Evolutionary conservation across 2,888 invertebrate genomes (phyloP).

Genomic region (Spodoptera picta): DNA sequence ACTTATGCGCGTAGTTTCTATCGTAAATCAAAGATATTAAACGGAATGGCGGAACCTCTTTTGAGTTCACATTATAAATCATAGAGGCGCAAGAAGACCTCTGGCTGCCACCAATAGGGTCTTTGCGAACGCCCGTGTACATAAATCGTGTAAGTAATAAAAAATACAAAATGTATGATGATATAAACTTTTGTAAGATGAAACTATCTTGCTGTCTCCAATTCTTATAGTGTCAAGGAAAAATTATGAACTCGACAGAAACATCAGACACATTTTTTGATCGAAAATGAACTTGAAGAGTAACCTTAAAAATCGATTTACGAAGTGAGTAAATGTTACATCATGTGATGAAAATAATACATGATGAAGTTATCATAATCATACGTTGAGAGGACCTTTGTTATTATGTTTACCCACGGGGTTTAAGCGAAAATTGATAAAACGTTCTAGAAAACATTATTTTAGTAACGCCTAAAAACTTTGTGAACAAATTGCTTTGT

Average conservation of each 20-base stretch:
- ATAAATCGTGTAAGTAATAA: constrained; percentile 75
- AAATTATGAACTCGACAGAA: constrained; percentile 6
- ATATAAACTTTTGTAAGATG: constrained; percentile 52
- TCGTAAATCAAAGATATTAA: constrained; percentile 89
- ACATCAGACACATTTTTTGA: too few species aligned
- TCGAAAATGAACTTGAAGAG: too few species aligned
- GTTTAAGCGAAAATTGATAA: constrained; percentile 14
- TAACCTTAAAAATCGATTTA: too few species aligned
- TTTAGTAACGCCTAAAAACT: constrained; percentile 28
- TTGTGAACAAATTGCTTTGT: constrained; percentile 5
- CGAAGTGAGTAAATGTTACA: too few species aligned
- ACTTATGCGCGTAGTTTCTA: constrained; percentile 86
- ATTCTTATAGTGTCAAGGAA: constrained; percentile 1
- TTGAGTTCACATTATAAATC: constrained; percentile 88
- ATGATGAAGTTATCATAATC: too few species aligned
- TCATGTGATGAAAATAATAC: too few species aligned
- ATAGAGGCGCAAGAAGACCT: constrained; percentile 82
- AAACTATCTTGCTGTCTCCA: constrained; percentile 26
- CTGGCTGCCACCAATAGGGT: constrained; percentile 81
- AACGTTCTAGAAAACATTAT: constrained; percentile 13
- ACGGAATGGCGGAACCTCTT: constrained; percentile 88
- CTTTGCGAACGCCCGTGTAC: constrained; percentile 77
- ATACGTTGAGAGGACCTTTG: too few species aligned
- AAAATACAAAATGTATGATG: constrained; percentile 67
- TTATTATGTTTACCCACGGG: not conserved